These are phyloP conservation scores for Meloidogyne exigua DNA, from an alignment of 1,140 invertebrate genomes.

Conservation along the genomic window DNA sequence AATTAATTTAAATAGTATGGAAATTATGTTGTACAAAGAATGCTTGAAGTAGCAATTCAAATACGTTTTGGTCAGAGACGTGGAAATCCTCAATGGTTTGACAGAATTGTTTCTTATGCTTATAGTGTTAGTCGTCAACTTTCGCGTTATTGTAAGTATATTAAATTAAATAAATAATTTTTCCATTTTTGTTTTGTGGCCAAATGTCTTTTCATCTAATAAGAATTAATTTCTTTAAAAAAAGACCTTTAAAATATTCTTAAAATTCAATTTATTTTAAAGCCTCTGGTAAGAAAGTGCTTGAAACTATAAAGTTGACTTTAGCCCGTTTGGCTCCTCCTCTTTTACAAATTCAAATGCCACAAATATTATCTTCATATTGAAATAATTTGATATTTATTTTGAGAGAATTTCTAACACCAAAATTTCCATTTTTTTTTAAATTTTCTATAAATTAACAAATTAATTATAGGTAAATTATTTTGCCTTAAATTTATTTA, in stretches of 20 bases:
- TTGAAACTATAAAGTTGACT: neutral
- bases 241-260: too few species aligned
- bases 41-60: neutral
- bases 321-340: neutral
- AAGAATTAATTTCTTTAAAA: too few species aligned
- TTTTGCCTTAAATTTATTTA: too few species aligned
- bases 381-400: neutral
- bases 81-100: constrained; percentile 1
- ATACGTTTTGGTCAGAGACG: neutral
- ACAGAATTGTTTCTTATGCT: neutral
- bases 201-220: too few species aligned
- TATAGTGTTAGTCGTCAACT: neutral
- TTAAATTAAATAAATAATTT: too few species aligned
- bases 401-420: neutral
- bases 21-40: constrained; percentile 1
- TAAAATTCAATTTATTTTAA: too few species aligned
- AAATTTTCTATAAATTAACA: neutral
- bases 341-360: constrained; percentile 4
- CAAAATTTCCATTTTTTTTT: neutral
- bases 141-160: neutral
- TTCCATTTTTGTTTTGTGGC: too few species aligned
- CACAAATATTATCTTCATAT: neutral
- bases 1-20: neutral
- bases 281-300: neutral
- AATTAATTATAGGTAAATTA: neutral